Base-by-base conservation (phyloP, 2,888 invertebrate genomes). In the Coremacera marginata region DNA sequence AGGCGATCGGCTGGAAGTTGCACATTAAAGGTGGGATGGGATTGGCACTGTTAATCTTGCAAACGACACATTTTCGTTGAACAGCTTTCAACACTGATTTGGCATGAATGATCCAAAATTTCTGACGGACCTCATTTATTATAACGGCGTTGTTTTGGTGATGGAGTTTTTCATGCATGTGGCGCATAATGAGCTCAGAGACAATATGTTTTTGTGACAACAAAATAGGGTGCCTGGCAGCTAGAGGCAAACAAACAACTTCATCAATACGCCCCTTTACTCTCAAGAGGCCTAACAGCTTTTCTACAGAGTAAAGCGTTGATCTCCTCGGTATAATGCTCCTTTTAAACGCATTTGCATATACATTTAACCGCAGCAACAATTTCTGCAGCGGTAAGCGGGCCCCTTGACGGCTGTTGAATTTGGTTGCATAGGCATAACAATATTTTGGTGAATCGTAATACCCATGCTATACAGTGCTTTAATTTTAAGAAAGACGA, bases 241-340 rank as follows among this genome's bases (percentile, higher is more conserved):
- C 67, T 19, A 52, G 4, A 5, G 79, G 78, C n/a, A 80, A 31
- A 52, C n/a, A 76, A 5, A 11, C 9, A 16, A 76, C 76, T 57
- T 77, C 77, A 25, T 80, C 80, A n/a, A 80, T 27, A 0, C 78
- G 49, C 16, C 77, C 78, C 27, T 76, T 49, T 14, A 78, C 51
- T 49, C 77, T 62, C 16, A 78, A 7, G n/a, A 77, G 27, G 3
- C 37, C 62, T 31, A 5, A 76, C 51, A n/a, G 70, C 57, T 27
- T 79, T 76, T 8, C 77, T 8, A 52, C 71, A 76, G 1, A 74
- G 77, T 37, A 44, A 37, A 44, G 22, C 19, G 44, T 11, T 4
- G 52, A 77, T 74, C 16, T 79, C 77, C 7, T 27, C 31, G 0
- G 60, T 60, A 52, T 19, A 55, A n/a, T 19, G n/a, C 22, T 55